Evolutionary conservation across 2,888 invertebrate genomes (phyloP), one percentile per base, ranked within the genome.

Genomic region (Slavum lentiscoides): DNA sequence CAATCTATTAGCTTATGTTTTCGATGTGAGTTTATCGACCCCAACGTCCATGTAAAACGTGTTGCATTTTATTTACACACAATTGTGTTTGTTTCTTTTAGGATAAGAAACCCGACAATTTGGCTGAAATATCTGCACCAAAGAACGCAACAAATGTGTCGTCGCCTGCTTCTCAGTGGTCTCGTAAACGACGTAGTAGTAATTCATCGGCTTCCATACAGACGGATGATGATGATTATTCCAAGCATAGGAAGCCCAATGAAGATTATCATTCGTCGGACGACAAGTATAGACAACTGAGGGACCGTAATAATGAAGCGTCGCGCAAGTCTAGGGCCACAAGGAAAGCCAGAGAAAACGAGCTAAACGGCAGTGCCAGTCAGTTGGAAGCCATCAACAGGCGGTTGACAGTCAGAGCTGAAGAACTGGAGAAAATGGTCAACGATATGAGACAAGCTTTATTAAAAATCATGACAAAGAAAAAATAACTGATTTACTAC

Each of bases 221-320:
- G 58, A 80, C 72, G 19, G 83, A 82, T 23, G 83, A 82, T 53
- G 70, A 67, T n/a, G 74, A 72, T 19, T 72, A 74, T 69, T 53
- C 66, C n/a, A 82, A 74, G 23, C 80, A 80, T n/a, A 80, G 58
- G 55, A 70, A 70, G 43, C 72, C 55, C 9, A 80, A 80, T 72
- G 80, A 72, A 64, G 80, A 72, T 66, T 76, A 68, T 5, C 69
- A 72, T 72, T 80, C 80, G 2, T 80, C 82, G 6, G 75, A 82
- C 15, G 85, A 84, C 68, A 90, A 88, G 83, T 93, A 93, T 85
- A 88, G 92, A 74, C 91, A 92, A 85, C 88, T 92, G 83, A 87
- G 93, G 81, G 91, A 92, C 85, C 92, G 92, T 85, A 93, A 93
- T 86, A 93, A 93, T 85, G 92, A 92, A 86, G 93, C 93, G 66